phyloP scores from a whole-genome alignment of 2,113 vertebrate species.

The Hepsetus odoe region DNA sequence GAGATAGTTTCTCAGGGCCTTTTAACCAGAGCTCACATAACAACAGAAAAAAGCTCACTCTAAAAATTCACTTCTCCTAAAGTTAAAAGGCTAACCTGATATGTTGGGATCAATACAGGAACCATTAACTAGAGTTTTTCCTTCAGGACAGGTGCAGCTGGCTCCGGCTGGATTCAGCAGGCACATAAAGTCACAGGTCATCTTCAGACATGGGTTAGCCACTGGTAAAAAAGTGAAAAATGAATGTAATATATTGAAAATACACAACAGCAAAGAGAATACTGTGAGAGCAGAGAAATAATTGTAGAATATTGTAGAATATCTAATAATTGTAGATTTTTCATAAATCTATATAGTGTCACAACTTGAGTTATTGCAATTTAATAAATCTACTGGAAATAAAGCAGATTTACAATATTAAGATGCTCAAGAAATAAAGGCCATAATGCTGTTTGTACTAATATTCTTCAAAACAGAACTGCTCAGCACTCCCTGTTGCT shows the following conservation, averaged over 20 bases:
- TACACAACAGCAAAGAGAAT: not conserved
- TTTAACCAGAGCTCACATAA: not conserved
- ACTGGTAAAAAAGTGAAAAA: constrained; percentile 71
- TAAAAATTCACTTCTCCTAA: not conserved
- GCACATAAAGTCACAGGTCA: constrained; percentile 94
- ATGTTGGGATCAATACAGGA: constrained; percentile 85
- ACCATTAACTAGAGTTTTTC: constrained; percentile 88
- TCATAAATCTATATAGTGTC: no score
- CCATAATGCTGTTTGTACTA: not conserved
- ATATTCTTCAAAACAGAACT: not conserved
- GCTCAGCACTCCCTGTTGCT: no score
- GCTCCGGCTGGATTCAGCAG: constrained; percentile 91
- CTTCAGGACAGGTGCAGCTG: constrained; percentile 91
- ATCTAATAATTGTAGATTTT: no score
- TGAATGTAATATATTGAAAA: no score
- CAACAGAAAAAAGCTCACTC: not conserved
- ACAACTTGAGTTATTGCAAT: no score
- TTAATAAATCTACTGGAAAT: no score
- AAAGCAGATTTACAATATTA: not conserved
- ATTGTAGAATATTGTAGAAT: not conserved
- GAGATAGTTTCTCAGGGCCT: not conserved
- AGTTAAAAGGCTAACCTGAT: constrained; percentile 75
- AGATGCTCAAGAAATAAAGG: not conserved
- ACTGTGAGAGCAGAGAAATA: no score
- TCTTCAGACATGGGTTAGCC: constrained; percentile 87